Base-by-base conservation (phyloP, 2,888 invertebrate species). In the Halocaridina rubra region DNA sequence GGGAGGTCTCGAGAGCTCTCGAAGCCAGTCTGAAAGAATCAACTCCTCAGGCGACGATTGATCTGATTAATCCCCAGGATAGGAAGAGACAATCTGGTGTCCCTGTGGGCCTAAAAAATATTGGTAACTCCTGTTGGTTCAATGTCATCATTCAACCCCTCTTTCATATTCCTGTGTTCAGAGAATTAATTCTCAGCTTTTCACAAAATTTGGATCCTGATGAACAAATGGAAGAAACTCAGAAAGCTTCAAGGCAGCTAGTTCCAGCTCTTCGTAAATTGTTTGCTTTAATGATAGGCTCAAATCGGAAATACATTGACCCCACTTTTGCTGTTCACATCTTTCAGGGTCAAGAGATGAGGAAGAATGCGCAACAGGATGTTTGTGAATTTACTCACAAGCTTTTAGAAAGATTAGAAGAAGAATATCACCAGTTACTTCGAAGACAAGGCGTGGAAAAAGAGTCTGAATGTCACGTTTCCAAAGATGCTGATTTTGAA, bases 121-220 rank as follows among this genome's bases (percentile, higher is more conserved):
- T 92, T 7, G 92, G 92, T 74, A 92, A 92, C 84, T 92, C 92
- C 0, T 92, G 92, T 89, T 92, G 92, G 92, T 92, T 92, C 88
- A 91, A 91, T 89, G 91, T 91, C 85, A 91, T 92, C n/a, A 91
- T 92, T 80, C 92, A 92, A 90, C 91, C 91, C 2, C 89, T 92
- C 33, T 92, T 91, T 89, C 91, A 91, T 88, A 89, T 92, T 57
- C 91, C 91, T 3, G 90, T 90, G 39, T 92, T 92, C 89, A 80
- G 88, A 10, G 84, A 88, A 3, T 71, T 88, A 57, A 88, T 89
- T 27, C 86, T 88, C 5, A 88, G 85, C 69, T 88, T 82, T 33
- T 81, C 84, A 27, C 80, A 86, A 24, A 59, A 76, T 76, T 59
- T 76, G n/a, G 76, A 84, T 76, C 64, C 69, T 19, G 76, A 76